phyloP scores from a whole-genome alignment of 1,140 invertebrate genomes.

The Drosophila littoralis region DNA sequence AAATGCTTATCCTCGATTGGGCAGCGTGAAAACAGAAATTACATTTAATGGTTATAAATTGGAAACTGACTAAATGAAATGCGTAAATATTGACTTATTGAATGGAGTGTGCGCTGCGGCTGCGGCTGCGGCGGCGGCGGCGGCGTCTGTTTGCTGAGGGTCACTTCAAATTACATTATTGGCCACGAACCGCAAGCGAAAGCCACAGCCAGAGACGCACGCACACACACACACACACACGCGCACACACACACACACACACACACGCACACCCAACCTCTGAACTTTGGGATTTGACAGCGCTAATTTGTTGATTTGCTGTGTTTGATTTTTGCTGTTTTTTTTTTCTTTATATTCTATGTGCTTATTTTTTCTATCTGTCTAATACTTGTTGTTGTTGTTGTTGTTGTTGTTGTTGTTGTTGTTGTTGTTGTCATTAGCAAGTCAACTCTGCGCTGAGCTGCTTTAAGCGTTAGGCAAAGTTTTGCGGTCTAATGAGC shows the following conservation, averaged over 20 bases:
- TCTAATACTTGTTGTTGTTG: conserved; percentile 5
- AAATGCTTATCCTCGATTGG: conserved; percentile 34
- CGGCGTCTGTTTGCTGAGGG: conserved; percentile 34
- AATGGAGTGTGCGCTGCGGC: conserved; percentile 50
- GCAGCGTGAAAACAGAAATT: conserved; percentile 56
- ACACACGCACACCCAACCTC: conserved; percentile 2
- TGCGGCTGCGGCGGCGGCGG: conserved; percentile 1
- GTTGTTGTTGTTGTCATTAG: conserved; percentile 61
- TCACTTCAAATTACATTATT: conserved; percentile 51
- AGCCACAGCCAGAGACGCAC: conserved; percentile 25
- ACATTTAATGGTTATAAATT: conserved; percentile 81
- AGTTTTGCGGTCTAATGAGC: conserved; percentile 74
- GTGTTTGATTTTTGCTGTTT: conserved; percentile 59
- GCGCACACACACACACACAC: conserved; percentile 1
- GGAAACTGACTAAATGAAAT: conserved; percentile 80
- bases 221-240: conserved; percentile 4
- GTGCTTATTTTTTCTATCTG: conserved; percentile 2
- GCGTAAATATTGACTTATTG: conserved; percentile 81
- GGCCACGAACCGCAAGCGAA: conserved; percentile 22
- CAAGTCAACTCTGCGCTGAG: conserved; percentile 49
- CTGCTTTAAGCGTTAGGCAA: conserved; percentile 51
- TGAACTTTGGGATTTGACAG: conserved; percentile 59
- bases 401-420: conserved; percentile 28
- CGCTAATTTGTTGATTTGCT: conserved; percentile 82
- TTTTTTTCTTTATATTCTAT: not conserved